Percentiles rank a stretch among this genome's conserved stretches.
Conservation (phyloP, 1,140 invertebrate species). For the Harlomillsia oculata region DNA sequence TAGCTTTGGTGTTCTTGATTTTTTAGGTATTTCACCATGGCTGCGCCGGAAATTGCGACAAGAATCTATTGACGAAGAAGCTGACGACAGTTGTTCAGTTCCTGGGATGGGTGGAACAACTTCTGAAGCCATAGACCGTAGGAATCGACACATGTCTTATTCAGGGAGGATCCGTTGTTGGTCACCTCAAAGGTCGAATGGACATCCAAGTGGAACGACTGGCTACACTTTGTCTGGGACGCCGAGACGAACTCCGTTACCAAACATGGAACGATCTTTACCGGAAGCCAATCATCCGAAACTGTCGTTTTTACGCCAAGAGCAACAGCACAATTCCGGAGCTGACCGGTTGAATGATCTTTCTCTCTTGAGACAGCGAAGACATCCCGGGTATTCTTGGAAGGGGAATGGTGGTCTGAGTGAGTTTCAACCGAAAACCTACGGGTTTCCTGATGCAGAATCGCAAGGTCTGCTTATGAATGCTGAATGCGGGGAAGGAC, state of each 20-base stretch:
- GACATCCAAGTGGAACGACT: not conserved
- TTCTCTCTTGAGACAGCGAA: too few relatives aligned
- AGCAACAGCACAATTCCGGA: not conserved
- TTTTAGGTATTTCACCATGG: conserved; percentile 55
- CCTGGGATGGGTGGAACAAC: not conserved
- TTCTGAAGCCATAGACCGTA: conserved; percentile 37
- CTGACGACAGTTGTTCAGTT: conserved; percentile 39
- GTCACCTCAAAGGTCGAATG: conserved; percentile 25
- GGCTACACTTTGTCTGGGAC: conserved; percentile 50
- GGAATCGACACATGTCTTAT: conserved; percentile 43
- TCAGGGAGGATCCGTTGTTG: conserved; percentile 37
- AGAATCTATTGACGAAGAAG: conserved; percentile 55
- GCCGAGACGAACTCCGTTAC: conserved; percentile 42
- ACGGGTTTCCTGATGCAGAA: not conserved
- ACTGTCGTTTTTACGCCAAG: not conserved
- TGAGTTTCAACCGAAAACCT: conserved; percentile 30
- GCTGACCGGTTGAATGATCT: conserved; percentile 14
- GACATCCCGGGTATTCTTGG: too few relatives aligned
- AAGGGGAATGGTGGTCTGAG: conserved; percentile 18
- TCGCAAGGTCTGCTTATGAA: not conserved
- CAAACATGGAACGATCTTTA: not conserved
- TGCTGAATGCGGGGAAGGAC: not conserved
- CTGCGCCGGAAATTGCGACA: conserved; percentile 53
- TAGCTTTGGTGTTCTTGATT: conserved; percentile 10
- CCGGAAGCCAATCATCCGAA: not conserved